Percentiles rank a stretch among this genome's conserved stretches.
phyloP scores from a whole-genome alignment of 1,140 invertebrate genomes.

The Caerostris darwini region DNA sequence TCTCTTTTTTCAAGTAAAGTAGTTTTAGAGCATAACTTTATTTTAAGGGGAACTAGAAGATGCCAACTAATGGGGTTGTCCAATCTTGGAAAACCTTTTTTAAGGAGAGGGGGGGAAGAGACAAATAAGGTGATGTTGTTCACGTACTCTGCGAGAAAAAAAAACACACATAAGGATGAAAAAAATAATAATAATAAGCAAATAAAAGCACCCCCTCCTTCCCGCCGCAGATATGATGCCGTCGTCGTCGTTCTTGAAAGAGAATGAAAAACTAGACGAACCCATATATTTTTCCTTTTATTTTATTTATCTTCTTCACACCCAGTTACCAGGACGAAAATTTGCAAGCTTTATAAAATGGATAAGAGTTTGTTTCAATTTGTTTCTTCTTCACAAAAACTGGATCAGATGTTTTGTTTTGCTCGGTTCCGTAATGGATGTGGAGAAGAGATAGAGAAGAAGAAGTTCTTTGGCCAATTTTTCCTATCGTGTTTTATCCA shows the following conservation, averaged over 20 bases:
- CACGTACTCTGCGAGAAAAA: constrained; percentile 16
- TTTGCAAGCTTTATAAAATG: constrained; percentile 42
- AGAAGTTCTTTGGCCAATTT: constrained; percentile 41
- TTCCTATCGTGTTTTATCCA: constrained; percentile 34
- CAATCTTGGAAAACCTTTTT: constrained; percentile 61
- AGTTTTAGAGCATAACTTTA: constrained; percentile 75
- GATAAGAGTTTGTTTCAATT: constrained; percentile 59
- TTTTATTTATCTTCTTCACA: background rate
- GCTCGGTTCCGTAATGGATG: background rate
- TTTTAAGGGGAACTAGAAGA: constrained; percentile 31
- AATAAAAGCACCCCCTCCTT: background rate
- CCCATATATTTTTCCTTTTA: background rate
- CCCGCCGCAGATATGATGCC: constrained; percentile 29
- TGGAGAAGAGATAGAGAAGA: background rate
- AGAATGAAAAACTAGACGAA: constrained; percentile 49
- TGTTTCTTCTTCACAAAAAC: constrained; percentile 37
- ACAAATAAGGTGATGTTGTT: constrained; percentile 60
- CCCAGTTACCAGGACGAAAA: background rate
- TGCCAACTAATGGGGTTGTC: constrained; percentile 61
- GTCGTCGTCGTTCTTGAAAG: background rate
- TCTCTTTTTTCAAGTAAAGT: constrained; percentile 66
- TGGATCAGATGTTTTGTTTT: constrained; percentile 55
- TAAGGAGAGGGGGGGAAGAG: background rate
- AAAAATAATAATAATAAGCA: background rate
- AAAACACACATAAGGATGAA: background rate